Evolutionary conservation across 2,888 invertebrate genomes (phyloP).

Genomic region (Agonum fuliginosum): DNA sequence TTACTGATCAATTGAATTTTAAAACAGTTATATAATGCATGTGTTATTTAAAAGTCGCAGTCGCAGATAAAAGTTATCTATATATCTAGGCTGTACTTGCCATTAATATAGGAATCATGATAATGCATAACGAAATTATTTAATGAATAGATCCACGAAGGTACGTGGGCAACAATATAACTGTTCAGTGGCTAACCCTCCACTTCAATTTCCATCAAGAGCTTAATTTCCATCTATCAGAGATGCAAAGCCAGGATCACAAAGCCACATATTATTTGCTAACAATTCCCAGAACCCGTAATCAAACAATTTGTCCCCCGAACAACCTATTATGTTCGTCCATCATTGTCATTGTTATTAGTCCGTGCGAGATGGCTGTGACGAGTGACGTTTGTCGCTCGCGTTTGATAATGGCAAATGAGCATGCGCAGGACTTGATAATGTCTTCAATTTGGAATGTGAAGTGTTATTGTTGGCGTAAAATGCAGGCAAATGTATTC

Average conservation of each 20-base stretch:
- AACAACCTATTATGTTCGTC: slow-evolving; percentile 36
- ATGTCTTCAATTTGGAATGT: slow-evolving; percentile 4
- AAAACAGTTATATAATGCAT: too few relatives aligned
- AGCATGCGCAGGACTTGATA: slow-evolving; percentile 19
- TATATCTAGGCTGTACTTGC: too few relatives aligned
- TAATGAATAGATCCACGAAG: too few relatives aligned
- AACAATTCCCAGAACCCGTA: slow-evolving; percentile 30
- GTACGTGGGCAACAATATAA: too few relatives aligned
- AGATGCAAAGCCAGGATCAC: slow-evolving; percentile 6
- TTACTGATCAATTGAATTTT: too few relatives aligned
- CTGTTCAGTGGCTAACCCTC: too few relatives aligned
- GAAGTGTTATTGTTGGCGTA: neutral
- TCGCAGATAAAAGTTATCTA: too few relatives aligned
- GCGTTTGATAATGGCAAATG: slow-evolving; percentile 1
- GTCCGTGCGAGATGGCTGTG: slow-evolving; percentile 27
- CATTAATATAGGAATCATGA: too few relatives aligned
- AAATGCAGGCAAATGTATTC: neutral
- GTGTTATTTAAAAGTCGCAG: too few relatives aligned
- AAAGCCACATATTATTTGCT: slow-evolving; percentile 35
- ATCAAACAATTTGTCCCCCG: slow-evolving; percentile 40
- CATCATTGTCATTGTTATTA: slow-evolving; percentile 42
- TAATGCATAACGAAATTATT: too few relatives aligned
- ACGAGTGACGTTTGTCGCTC: slow-evolving; percentile 33
- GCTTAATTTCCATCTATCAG: slow-evolving; percentile 12
- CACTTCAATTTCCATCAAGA: slow-evolving; percentile 24